These are phyloP conservation scores for Leptopilina drosophilae DNA, from an alignment of 2,888 invertebrate species.

Conservation along the genomic window DNA sequence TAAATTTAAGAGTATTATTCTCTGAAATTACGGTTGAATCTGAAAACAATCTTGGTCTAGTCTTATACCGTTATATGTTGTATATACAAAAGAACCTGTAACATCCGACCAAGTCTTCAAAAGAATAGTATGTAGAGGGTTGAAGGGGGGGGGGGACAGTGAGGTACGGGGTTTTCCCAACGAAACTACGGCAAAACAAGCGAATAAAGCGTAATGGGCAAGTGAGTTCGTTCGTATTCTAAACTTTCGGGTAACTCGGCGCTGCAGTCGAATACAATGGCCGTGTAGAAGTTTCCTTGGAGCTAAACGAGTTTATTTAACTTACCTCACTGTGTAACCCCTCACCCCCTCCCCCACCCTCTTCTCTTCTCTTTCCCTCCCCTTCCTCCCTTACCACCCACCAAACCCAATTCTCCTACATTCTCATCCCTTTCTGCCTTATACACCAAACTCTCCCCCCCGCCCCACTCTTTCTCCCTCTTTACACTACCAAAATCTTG, in stretches of 20 bases:
- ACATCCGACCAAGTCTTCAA: conserved; percentile 27
- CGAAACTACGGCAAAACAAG: conserved; percentile 66
- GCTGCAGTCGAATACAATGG: conserved; percentile 73
- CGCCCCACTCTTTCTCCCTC: conserved; percentile 34
- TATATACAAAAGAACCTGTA: conserved; percentile 5
- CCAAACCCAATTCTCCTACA: conserved; percentile 33
- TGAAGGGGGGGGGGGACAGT: background rate
- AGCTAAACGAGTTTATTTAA: conserved; percentile 77
- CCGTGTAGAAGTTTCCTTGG: conserved; percentile 69
- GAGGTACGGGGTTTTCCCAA: background rate
- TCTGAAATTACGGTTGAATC: conserved; percentile 24
- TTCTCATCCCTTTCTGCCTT: conserved; percentile 41
- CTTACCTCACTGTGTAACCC: conserved; percentile 64
- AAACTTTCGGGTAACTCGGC: conserved; percentile 69
- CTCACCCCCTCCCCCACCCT: conserved; percentile 36
- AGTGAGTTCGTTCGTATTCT: conserved; percentile 71
- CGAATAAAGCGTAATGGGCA: conserved; percentile 72
- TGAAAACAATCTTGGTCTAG: conserved; percentile 32
- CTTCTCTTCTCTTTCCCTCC: background rate
- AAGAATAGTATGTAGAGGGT: background rate
- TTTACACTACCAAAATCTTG: background rate
- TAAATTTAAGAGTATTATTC: too few species aligned
- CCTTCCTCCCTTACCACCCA: background rate
- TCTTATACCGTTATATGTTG: background rate
- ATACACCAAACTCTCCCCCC: conserved; percentile 27